Evolutionary conservation across 2,797 vertebrate genomes (phyloP).

Genomic region (Scolopax rusticola): DNA sequence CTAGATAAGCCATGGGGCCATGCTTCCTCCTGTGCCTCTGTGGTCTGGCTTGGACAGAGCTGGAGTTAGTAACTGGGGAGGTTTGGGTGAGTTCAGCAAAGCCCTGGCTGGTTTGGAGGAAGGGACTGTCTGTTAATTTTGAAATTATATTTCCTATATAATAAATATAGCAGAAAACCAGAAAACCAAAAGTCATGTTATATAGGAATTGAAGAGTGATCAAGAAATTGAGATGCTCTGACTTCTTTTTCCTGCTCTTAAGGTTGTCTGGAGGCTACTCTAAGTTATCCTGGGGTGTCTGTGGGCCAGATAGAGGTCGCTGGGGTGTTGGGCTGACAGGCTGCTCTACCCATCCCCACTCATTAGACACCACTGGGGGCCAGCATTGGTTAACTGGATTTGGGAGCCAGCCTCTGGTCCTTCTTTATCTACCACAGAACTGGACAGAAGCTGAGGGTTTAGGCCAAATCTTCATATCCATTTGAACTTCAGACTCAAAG

Average conservation of each 20-base stretch:
- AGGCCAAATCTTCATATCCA: neutral
- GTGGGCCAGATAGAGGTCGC: neutral
- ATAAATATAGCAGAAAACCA: too few relatives aligned
- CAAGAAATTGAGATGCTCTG: neutral
- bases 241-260: fast-evolving
- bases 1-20: neutral
- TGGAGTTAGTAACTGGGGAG: neutral
- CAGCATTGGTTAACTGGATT: fast-evolving
- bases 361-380: too few relatives aligned
- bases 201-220: fast-evolving
- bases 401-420: neutral
- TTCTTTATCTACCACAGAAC: neutral
- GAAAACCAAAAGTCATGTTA: neutral
- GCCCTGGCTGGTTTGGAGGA: neutral
- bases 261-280: neutral
- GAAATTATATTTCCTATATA: too few relatives aligned
- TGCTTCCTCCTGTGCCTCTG: neutral
- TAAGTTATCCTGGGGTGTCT: neutral
- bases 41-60: neutral
- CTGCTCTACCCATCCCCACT: neutral
- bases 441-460: neutral
- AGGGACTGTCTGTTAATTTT: neutral
- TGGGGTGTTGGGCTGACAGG: neutral
- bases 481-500: neutral
- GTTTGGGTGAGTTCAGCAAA: neutral